Percentiles rank a stretch among this genome's conserved stretches.
Conservation (phyloP, 35 echinoderm and acorn worm genomes). For the Ptychodera flava region DNA sequence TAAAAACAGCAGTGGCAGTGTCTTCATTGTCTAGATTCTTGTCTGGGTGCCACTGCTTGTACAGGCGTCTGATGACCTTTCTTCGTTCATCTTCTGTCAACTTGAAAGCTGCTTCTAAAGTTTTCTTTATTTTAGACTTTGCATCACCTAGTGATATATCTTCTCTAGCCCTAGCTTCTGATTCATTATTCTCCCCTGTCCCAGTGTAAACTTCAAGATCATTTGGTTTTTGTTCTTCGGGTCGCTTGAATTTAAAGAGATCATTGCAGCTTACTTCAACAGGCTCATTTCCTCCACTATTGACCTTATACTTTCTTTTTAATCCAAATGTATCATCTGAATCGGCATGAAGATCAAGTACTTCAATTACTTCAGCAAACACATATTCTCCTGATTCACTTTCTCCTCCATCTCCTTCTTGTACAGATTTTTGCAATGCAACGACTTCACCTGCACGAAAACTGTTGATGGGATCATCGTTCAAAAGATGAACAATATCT, state of each 20-base stretch:
- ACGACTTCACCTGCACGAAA: slow-evolving; percentile 14
- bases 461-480: slow-evolving; percentile 11
- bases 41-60: slow-evolving; percentile 28
- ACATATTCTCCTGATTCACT: background rate
- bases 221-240: background rate
- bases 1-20: background rate
- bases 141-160: background rate
- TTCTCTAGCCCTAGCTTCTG: background rate
- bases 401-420: background rate
- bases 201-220: background rate
- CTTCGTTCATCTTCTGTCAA: slow-evolving; percentile 1
- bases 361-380: background rate
- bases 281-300: background rate
- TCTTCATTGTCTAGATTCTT: slow-evolving; percentile 10
- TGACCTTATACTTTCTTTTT: background rate
- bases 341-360: background rate
- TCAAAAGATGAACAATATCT: slow-evolving; percentile 14
- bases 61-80: slow-evolving; percentile 4
- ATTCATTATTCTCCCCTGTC: background rate
- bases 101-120: slow-evolving; percentile 16
- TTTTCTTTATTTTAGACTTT: background rate
- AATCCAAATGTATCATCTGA: background rate
- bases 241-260: slow-evolving; percentile 22
- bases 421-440: background rate
- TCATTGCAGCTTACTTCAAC: slow-evolving; percentile 3